phyloP scores from a whole-genome alignment of 2,888 invertebrate species.

The Synergus gifuensis region DNA sequence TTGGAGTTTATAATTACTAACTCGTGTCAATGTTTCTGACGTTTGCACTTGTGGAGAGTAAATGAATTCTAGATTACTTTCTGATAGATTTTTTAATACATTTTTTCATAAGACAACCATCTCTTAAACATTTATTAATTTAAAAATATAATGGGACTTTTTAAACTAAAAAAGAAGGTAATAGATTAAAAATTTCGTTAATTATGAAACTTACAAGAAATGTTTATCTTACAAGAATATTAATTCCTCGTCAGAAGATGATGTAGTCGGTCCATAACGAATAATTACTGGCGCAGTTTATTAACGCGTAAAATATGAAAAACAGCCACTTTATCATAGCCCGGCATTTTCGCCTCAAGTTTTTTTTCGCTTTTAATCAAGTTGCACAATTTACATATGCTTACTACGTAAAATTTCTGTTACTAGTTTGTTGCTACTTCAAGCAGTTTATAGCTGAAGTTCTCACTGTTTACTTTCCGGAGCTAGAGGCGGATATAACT shows the following conservation, averaged over 20 bases:
- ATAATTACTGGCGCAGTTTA: background rate
- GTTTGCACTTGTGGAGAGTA: background rate
- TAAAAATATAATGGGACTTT: no score
- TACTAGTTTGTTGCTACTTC: background rate
- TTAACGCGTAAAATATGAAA: constrained; percentile 12
- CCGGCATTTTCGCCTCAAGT: background rate
- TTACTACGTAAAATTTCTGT: constrained; percentile 18
- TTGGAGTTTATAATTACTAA: background rate
- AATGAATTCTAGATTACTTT: background rate
- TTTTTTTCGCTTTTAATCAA: constrained; percentile 30
- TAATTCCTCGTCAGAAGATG: background rate
- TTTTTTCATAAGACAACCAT: no score
- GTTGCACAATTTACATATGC: constrained; percentile 13
- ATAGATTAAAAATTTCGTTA: no score
- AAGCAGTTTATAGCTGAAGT: background rate
- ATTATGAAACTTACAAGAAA: no score
- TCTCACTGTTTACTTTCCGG: background rate
- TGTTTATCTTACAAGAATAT: background rate
- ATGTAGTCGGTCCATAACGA: background rate
- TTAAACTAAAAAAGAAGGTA: no score
- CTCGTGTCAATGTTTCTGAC: constrained; percentile 7
- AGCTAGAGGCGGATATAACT: background rate
- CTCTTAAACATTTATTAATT: no score
- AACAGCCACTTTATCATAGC: constrained; percentile 8
- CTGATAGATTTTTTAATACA: background rate